A percentile compares a stretch with the other conserved stretches of the same genome.
These are phyloP conservation scores for Elymnias hypermnestra DNA, from an alignment of 1,140 invertebrate genomes.

Conservation along the genomic window DNA sequence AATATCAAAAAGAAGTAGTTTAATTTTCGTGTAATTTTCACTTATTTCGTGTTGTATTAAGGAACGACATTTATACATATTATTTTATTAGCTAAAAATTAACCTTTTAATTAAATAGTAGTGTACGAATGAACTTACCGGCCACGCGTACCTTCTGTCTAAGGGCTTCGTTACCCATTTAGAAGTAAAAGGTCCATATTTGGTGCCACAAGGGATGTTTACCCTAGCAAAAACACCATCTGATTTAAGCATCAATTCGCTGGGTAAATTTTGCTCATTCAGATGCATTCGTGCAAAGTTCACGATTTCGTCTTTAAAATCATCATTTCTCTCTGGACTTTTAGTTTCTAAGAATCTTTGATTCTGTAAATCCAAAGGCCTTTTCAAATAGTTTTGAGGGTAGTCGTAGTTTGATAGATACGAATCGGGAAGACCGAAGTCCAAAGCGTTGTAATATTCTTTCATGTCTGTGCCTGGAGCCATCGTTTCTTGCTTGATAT, in stretches of 20 bases:
- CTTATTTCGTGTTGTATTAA: too few species aligned
- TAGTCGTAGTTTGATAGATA: constrained; percentile 58
- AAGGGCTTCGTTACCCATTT: constrained; percentile 80
- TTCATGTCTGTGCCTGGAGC: constrained; percentile 60
- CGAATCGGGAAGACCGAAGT: constrained; percentile 53
- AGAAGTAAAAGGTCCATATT: constrained; percentile 83
- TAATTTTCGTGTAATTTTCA: too few species aligned
- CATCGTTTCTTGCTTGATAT: constrained; percentile 69
- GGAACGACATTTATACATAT: too few species aligned
- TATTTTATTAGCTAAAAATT: background rate
- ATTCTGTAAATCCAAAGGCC: constrained; percentile 44
- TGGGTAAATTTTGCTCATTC: constrained; percentile 49
- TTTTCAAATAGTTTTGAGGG: constrained; percentile 37
- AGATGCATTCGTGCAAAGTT: too few species aligned
- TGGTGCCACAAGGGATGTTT: constrained; percentile 77
- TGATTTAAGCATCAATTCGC: constrained; percentile 67
- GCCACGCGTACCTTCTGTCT: constrained; percentile 82
- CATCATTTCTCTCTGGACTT: constrained; percentile 45
- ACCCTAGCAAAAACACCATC: constrained; percentile 76
- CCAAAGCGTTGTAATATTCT: constrained; percentile 54
- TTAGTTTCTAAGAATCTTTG: constrained; percentile 41
- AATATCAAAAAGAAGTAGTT: too few species aligned
- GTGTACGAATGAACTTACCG: constrained; percentile 78
- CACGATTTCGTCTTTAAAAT: constrained; percentile 38
- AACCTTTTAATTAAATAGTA: background rate